Conservation (phyloP, 2,797 vertebrate species). For the Sebastes matsubarae region DNA sequence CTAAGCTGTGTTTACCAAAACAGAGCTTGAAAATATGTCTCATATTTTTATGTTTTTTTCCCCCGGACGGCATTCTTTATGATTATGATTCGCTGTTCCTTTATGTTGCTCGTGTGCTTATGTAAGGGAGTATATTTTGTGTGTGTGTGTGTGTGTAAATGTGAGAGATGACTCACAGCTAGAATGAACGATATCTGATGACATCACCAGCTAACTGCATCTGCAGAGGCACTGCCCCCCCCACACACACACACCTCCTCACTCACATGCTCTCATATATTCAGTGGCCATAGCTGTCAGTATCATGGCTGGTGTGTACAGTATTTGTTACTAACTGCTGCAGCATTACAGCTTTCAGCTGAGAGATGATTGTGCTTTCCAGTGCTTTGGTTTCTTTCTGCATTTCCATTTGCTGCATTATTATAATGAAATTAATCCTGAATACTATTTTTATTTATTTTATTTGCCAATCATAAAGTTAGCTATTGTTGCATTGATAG, state of each 20-base stretch:
- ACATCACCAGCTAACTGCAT: conserved; percentile 43
- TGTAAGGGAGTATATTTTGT: not conserved
- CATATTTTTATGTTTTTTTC: not conserved
- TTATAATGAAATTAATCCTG: not conserved
- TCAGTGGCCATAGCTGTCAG: conserved; percentile 12
- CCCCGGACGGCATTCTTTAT: not conserved
- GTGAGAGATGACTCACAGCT: conserved; percentile 28
- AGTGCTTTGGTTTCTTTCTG: not conserved
- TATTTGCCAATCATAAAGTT: not conserved
- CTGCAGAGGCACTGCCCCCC: conserved; percentile 15
- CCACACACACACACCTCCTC: not conserved
- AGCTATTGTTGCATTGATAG: not conserved
- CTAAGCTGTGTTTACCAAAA: conserved; percentile 20
- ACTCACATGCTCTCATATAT: not conserved
- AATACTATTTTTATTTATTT: not conserved
- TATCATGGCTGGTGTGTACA: not conserved
- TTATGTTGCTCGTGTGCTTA: not conserved
- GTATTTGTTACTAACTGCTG: not conserved
- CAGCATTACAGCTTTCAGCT: not conserved
- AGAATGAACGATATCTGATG: conserved; percentile 8
- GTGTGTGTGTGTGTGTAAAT: not conserved
- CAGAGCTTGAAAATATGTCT: not conserved
- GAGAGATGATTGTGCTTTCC: not conserved
- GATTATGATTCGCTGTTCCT: not conserved
- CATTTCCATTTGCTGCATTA: not conserved